These are phyloP conservation scores for Pseudoatta argentina DNA, from an alignment of 1,140 invertebrate species.

Conservation along the genomic window DNA sequence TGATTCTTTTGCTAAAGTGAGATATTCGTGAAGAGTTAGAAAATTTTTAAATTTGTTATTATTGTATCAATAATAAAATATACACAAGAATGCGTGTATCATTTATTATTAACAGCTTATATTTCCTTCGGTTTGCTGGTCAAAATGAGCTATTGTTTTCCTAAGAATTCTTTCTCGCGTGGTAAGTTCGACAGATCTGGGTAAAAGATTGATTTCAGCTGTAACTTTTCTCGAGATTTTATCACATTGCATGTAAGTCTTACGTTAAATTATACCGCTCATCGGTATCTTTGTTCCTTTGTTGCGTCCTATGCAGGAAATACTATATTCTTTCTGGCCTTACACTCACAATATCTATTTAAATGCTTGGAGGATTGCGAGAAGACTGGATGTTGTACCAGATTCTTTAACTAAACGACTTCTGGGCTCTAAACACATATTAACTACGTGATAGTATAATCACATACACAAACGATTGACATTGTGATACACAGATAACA, in stretches of 20 bases:
- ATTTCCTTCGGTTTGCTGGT: background rate
- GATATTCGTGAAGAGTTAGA: background rate
- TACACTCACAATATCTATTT: slow-evolving; percentile 45
- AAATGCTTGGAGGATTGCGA: slow-evolving; percentile 45
- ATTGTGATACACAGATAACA: background rate
- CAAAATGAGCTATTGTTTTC: background rate
- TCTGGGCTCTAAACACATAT: background rate
- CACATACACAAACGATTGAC: background rate
- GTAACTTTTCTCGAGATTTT: slow-evolving; percentile 53
- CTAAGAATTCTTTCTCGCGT: slow-evolving; percentile 19
- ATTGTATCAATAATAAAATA: too few relatives aligned
- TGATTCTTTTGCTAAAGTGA: background rate
- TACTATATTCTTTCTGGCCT: slow-evolving; percentile 67
- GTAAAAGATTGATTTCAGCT: background rate
- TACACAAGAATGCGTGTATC: too few relatives aligned
- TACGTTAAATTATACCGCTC: slow-evolving; percentile 59
- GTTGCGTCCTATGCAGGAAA: slow-evolving; percentile 61
- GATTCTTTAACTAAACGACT: background rate
- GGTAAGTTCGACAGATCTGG: background rate
- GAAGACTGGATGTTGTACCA: slow-evolving; percentile 10
- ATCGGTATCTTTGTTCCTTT: slow-evolving; percentile 77
- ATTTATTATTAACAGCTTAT: too few relatives aligned
- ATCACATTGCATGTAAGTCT: slow-evolving; percentile 40
- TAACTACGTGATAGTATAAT: background rate
- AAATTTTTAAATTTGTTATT: background rate